Base-by-base conservation (phyloP, 2,797 vertebrate species). In the Acipenser ruthenus region DNA sequence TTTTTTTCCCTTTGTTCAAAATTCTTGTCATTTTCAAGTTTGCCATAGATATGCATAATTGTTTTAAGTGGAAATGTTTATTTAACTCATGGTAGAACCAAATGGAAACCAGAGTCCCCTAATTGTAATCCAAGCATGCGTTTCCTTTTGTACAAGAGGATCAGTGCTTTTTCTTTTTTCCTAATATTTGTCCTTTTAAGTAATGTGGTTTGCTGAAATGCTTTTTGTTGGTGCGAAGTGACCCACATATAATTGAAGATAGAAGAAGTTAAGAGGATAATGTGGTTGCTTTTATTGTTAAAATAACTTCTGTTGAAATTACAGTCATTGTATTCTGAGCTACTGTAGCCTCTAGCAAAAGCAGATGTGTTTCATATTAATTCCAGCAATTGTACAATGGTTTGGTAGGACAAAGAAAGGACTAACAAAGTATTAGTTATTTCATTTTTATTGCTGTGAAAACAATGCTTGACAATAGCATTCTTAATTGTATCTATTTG, bases 371-470 rank as follows among this genome's bases (percentile, higher is more conserved):
- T n/a, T 67, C 65, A 59, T 63, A 73, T 72, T 74, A 69, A 77
- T 74, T 70, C 64, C 65, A 69, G 51, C 11, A 13, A 63, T 63
- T 68, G 13, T 59, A 61, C n/a, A 62, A 52, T 37, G 65, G 56
- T 23, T 6, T 23, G 49, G 15, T 37, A 61, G 70, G 66, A 63
- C 62, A 63, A 11, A 12, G 18, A 50, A 59, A 12, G 60, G 50
- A 62, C 67, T 63, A 67, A 72, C 65, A 68, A 71, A 73, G 72
- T 75, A 72, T 50, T 64, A 51, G 58, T 68, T 78, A 70, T 74
- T 77, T 73, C 70, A 77, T 74, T 70, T 67, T 3, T 3, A 37
- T 37, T 37, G 23, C 23, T 37, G 23, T 37, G 23, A 37, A 37
- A 37, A 37, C 2, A 37, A 37, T 3, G 23, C 23, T 37, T 37